Evolutionary conservation across 2,113 vertebrate species (phyloP).

Genomic region (Diadophis punctatus): DNA sequence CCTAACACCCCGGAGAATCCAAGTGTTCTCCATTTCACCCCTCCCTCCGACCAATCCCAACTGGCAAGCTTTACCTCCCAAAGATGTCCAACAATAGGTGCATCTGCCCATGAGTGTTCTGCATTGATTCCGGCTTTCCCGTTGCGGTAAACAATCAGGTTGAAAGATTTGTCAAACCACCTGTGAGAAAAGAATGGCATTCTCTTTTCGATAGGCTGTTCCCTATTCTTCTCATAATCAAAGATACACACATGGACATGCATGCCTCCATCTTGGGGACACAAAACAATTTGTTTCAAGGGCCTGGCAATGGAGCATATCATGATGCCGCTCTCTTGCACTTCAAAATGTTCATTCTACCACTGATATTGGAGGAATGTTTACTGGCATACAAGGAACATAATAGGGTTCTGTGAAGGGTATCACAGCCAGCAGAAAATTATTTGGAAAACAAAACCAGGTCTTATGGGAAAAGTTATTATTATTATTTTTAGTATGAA

Average conservation of each 20-base stretch:
- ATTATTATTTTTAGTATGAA: background rate
- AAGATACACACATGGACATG: background rate
- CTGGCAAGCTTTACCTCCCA: constrained; percentile 80
- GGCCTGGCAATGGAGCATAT: background rate
- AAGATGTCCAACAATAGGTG: constrained; percentile 80
- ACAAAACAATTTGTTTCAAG: background rate
- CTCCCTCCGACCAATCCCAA: background rate
- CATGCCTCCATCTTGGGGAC: background rate
- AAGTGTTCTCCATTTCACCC: background rate
- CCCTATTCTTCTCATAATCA: background rate
- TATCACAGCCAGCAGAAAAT: background rate
- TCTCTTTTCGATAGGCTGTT: background rate
- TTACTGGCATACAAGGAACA: background rate
- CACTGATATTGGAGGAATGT: background rate
- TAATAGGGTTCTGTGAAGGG: background rate
- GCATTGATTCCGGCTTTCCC: constrained; percentile 84
- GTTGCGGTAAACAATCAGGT: constrained; percentile 79
- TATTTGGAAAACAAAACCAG: background rate
- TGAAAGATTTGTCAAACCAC: constrained; percentile 91
- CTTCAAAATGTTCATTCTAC: background rate
- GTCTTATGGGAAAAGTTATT: background rate
- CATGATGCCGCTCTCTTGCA: background rate
- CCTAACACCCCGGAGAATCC: background rate
- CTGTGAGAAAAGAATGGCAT: constrained; percentile 60
- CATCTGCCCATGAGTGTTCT: constrained; percentile 88